Conservation (phyloP, 2,888 invertebrate genomes). For the Chloromyia formosa region DNA sequence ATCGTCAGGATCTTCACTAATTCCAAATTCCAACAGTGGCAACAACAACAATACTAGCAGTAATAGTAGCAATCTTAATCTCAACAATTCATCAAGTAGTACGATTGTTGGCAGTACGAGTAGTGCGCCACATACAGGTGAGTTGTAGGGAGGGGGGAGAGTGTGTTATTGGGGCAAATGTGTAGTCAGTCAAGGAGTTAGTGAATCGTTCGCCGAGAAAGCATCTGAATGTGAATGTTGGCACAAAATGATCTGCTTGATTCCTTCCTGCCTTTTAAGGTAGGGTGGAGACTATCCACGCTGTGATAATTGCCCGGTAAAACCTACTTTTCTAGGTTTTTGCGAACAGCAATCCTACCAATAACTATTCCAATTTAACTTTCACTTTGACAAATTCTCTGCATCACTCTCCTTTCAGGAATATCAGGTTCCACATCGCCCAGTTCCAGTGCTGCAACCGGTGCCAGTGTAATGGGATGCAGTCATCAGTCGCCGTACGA, state of each 20-base stretch:
- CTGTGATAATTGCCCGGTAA: too few species aligned
- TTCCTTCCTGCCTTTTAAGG: too few species aligned
- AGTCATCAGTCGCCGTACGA: slow-evolving; percentile 91
- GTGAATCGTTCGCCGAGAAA: too few species aligned
- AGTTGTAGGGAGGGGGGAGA: not conserved
- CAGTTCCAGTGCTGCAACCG: slow-evolving; percentile 63
- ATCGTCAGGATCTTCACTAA: slow-evolving; percentile 49
- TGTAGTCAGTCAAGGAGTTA: too few species aligned
- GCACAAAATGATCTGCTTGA: too few species aligned
- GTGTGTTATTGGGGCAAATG: not conserved
- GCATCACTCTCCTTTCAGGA: slow-evolving; percentile 57
- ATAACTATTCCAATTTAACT: too few species aligned
- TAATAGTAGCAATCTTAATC: slow-evolving; percentile 48
- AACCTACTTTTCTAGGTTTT: too few species aligned
- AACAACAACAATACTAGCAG: slow-evolving; percentile 48
- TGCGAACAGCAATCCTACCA: too few species aligned
- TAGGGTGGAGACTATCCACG: too few species aligned
- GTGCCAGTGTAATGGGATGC: slow-evolving; percentile 61
- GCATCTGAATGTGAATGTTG: too few species aligned
- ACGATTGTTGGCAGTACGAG: slow-evolving; percentile 65
- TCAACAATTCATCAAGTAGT: slow-evolving; percentile 23
- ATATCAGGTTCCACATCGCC: slow-evolving; percentile 55
- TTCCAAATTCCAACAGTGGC: slow-evolving; percentile 50
- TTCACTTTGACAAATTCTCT: too few species aligned
- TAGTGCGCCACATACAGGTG: slow-evolving; percentile 63